A percentile compares a stretch with the other conserved stretches of the same genome.
phyloP scores from a whole-genome alignment of 2,888 invertebrate genomes.

The Nebria salina region DNA sequence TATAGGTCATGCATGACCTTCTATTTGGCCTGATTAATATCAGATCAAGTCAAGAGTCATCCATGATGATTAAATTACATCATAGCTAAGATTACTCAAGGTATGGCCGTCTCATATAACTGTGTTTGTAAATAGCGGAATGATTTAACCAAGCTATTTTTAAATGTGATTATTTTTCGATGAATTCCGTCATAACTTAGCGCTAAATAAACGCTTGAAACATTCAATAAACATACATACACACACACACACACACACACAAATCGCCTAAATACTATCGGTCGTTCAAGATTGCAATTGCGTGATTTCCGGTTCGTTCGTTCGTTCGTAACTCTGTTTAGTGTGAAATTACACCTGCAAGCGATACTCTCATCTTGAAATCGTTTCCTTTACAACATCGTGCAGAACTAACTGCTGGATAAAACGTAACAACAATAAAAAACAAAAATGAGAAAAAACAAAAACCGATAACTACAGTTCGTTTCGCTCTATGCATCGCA shows the following conservation, averaged over 20 bases:
- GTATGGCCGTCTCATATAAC: constrained; percentile 9
- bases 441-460: no score
- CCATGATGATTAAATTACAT: constrained; percentile 18
- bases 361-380: neutral
- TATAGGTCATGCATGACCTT: neutral
- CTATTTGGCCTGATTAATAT: constrained; percentile 35
- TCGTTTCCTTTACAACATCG: neutral
- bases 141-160: neutral
- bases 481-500: neutral
- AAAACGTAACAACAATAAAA: no score
- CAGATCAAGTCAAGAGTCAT: constrained; percentile 42
- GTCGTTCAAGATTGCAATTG: neutral
- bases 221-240: neutral
- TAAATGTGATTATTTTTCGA: neutral
- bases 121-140: neutral
- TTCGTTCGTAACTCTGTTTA: neutral
- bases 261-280: no score
- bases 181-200: constrained; percentile 1
- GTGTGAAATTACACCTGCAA: neutral
- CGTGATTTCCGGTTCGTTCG: neutral
- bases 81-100: constrained; percentile 25
- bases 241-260: no score
- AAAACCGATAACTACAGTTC: no score
- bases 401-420: neutral
- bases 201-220: neutral